Base-by-base conservation (phyloP, 1,140 invertebrate species). In the Bilobella aurantiaca region DNA sequence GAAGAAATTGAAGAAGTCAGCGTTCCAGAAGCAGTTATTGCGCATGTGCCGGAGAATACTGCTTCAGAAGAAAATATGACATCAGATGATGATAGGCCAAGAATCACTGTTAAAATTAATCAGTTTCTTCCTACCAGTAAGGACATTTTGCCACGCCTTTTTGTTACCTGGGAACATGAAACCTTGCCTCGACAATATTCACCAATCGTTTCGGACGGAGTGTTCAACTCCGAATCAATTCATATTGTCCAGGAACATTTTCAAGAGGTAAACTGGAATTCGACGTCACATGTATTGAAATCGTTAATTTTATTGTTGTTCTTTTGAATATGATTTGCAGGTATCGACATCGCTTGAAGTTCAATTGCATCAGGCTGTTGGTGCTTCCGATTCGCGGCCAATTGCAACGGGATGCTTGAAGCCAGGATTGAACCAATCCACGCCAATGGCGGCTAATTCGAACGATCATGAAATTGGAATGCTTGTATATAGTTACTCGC, bases 341-440 rank as follows among this genome's bases (percentile, higher is more conserved):
- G 8, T 14, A 3, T 2, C 5, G 1, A 34, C 63, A 14, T 5
- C 31, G 34, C 37, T 42, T 42, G 8, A 12, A 42, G 34, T 67
- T 2, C 65, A 67, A 53, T 5, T 67, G n/a, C 65, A 67, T 46
- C 65, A 62, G 58, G 60, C 65, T 3, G 30, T 67, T 21, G 65
- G 65, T 28, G 23, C 30, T 16, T 2, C 46, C 1, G 59, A 67
- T 29, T 53, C 60, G 21, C 28, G 25, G 31, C 34, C 47, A 12
- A 1, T 67, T 34, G 65, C 61, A 31, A 53, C 28, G 12, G 65
- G 59, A 3, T 8, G 25, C n/a, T 25, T 66, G 8, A 8, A 53
- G 23, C 23, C 12, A 23, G 23, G 49, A 53, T 8, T 23, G 23
- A 5, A 53, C 3, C 23, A 53, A 53, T 53, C 49, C 14, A 53